Evolutionary conservation across 2,888 invertebrate genomes (phyloP), one percentile per base, ranked within the genome.

Genomic region (Drosophila rubida): DNA sequence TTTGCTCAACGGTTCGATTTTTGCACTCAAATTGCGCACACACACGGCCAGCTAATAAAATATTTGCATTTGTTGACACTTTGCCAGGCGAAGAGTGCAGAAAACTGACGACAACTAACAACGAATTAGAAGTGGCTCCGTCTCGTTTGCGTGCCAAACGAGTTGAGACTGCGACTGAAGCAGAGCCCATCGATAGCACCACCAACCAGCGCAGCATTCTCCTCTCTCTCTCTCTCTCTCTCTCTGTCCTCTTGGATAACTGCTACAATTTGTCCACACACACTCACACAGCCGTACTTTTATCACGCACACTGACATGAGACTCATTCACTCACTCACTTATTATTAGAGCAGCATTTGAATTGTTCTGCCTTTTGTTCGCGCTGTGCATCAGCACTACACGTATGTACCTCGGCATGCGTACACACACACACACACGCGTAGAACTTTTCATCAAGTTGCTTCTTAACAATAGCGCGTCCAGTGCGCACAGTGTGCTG

Each of bases 301-400:
- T 19, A 39, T 59, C n/a, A 53, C 48, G 46, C 27, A 63, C 44
- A 64, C 37, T 39, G 44, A 39, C n/a, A 64, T 25, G 37, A 23
- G 39, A 61, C 30, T 45, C 8, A 30, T 42, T n/a, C 45, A 61
- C 30, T 45, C 8, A 30, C 48, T n/a, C 41, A 25, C 19, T 41
- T 32, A 44, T 32, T 67, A 58, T 66, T 57, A 35, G 46, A 30
- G 42, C 13, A 55, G 23, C 50, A 55, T 64, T 62, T 59, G 45
- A 75, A 74, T 75, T 78, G 67, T 69, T 75, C 51, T 72, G 74
- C 58, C 78, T 70, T 78, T 87, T 84, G 85, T 87, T 83, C 57
- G 32, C 51, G 55, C 44, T 53, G 57, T 75, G 51, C 54, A 71
- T 13, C 53, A 23, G 23, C 9, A 19, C 4, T 57, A 45, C 23